Evolutionary conservation across 1,140 invertebrate genomes (phyloP).

Genomic region (Drosophila malerkotliana): DNA sequence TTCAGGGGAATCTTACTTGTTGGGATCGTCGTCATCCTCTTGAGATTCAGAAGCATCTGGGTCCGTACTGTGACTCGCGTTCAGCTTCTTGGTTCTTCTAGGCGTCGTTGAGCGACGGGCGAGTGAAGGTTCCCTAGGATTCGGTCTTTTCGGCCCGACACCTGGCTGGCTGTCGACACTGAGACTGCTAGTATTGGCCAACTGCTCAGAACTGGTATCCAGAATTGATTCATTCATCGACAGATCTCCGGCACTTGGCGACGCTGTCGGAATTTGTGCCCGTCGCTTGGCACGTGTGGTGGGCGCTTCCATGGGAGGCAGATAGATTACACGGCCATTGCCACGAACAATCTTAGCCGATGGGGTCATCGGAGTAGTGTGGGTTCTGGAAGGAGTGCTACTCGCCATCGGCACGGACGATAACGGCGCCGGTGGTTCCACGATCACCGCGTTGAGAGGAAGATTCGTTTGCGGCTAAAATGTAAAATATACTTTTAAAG

Average conservation of each 20-base stretch:
- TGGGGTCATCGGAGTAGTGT: neutral
- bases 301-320: slow-evolving; percentile 92
- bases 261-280: slow-evolving; percentile 55
- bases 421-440: neutral
- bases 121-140: slow-evolving; percentile 44
- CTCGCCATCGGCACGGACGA: slow-evolving; percentile 51
- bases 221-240: slow-evolving; percentile 38
- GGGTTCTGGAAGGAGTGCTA: slow-evolving; percentile 53
- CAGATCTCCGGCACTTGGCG: slow-evolving; percentile 28
- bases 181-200: slow-evolving; percentile 37
- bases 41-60: slow-evolving; percentile 88
- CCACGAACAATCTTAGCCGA: slow-evolving; percentile 88
- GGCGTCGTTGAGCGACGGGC: slow-evolving; percentile 35
- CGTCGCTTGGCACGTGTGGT: slow-evolving; percentile 86
- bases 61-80: slow-evolving; percentile 70
- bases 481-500: neutral
- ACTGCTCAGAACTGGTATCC: slow-evolving; percentile 37
- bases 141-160: slow-evolving; percentile 13
- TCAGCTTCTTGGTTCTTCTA: slow-evolving; percentile 52
- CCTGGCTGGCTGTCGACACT: slow-evolving; percentile 34
- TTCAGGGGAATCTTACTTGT: slow-evolving; percentile 83
- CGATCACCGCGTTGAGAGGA: neutral
- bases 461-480: slow-evolving; percentile 24
- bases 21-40: slow-evolving; percentile 96
- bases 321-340: slow-evolving; percentile 89